phyloP scores from a whole-genome alignment of 1,140 invertebrate genomes.

The Pomphorhynchus laevis region DNA sequence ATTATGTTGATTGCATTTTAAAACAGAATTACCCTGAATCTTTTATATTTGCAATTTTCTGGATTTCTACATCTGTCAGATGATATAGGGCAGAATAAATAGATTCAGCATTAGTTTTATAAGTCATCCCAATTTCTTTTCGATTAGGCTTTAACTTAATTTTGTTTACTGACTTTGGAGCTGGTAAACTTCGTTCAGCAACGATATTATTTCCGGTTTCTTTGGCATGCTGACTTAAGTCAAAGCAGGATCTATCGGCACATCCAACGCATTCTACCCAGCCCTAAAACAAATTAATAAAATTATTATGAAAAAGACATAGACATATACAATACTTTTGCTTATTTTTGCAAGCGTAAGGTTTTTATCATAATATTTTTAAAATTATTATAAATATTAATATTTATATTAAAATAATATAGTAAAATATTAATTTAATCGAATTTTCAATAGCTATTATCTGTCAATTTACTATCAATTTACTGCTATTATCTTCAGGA shows the following conservation, averaged over 20 bases:
- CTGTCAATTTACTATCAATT: no score
- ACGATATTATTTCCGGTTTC: constrained; percentile 53
- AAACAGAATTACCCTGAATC: no score
- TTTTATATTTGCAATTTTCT: not conserved
- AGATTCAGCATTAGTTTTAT: no score
- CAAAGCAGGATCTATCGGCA: constrained; percentile 85
- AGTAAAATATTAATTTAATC: no score
- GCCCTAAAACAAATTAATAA: constrained; percentile 31
- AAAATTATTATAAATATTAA: not conserved
- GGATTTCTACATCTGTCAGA: not conserved
- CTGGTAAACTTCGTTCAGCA: constrained; percentile 49
- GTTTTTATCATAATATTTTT: not conserved
- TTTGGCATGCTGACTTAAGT: constrained; percentile 60
- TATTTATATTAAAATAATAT: not conserved
- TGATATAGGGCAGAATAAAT: no score
- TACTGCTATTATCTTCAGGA: no score
- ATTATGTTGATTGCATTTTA: no score
- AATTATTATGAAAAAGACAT: constrained; percentile 11
- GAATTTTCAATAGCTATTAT: no score
- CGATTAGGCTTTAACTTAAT: constrained; percentile 12
- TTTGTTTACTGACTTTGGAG: constrained; percentile 22
- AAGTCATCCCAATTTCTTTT: no score
- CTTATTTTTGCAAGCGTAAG: no score
- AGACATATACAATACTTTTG: no score
- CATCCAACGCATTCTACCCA: constrained; percentile 99